Conservation (phyloP, 2,113 vertebrate species). For the Corapipo altera region DNA sequence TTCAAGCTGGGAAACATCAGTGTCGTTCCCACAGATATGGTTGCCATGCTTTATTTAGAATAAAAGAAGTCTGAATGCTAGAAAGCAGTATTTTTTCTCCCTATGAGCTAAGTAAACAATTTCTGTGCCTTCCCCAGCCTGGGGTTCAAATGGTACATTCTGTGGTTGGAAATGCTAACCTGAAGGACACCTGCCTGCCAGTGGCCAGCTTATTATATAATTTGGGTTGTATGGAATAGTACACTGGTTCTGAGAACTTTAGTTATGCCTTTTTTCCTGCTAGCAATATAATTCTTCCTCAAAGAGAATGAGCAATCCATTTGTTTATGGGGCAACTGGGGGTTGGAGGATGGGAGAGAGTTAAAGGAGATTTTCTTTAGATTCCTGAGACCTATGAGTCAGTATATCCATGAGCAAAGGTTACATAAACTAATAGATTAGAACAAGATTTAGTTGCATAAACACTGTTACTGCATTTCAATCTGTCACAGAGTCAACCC, state of each 20-base stretch:
- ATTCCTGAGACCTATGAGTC: background rate
- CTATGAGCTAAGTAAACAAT: background rate
- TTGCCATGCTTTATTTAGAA: background rate
- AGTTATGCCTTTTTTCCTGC: background rate
- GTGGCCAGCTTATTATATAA: background rate
- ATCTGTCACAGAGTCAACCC: slow-evolving; percentile 41
- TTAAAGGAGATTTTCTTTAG: slow-evolving; percentile 13
- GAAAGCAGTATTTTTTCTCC: background rate
- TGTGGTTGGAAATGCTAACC: background rate
- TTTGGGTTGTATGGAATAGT: background rate
- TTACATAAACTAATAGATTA: slow-evolving; percentile 66
- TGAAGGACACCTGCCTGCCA: background rate
- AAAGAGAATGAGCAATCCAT: background rate
- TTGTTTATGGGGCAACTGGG: background rate
- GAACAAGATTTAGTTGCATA: slow-evolving; percentile 64
- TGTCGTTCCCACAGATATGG: background rate
- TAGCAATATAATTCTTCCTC: background rate
- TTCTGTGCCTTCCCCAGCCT: background rate
- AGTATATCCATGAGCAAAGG: slow-evolving; percentile 14
- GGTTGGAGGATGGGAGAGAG: background rate
- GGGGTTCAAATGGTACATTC: background rate
- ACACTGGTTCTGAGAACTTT: background rate
- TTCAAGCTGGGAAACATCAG: background rate
- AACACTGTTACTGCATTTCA: slow-evolving; percentile 46
- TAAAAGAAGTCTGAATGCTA: background rate